Evolutionary conservation across 1,140 invertebrate species (phyloP), one percentile per base, ranked within the genome.

Genomic region (Aporrectodea caliginosa): DNA sequence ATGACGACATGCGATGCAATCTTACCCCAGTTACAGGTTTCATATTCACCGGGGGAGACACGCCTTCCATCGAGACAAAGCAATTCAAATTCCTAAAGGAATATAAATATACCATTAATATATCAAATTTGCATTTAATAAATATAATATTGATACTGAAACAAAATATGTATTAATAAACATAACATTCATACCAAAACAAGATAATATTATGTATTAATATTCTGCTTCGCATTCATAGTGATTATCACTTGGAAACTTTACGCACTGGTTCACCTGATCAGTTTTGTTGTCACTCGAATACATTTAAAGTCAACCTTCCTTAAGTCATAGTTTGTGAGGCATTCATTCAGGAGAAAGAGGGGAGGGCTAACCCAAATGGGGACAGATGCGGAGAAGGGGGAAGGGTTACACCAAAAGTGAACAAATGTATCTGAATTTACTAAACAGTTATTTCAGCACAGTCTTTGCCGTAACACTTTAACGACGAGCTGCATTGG

Each of bases 1-100:
- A 96, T 93, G 34, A 98, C 88, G 2, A 95, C 94, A 87, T 97
- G 92, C 0, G 94, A 92, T 0, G 95, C 95, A 2, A 96, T 92
- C 75, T 87, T 86, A 2, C 95, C 90, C 88, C 88, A 90, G 82
- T 90, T 89, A 83, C 90, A 90, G 2, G 73, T 81, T 35, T 83
- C 81, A 2, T 87, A 78, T 0, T 83, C 35, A 29, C 34, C 58
- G 16, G 58, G 78, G 16, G 2, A 70, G 1, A 71, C 68, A 29
- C 58, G 58, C 14, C 27, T 68, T 0, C 95, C 95, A 89, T 97
- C 94, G 1, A 90, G 91, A 89, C 97, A 98, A 0, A 99, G 88
- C 29, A 99, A 86, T 84, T 96, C 92, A 87, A 96, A 98, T 30
- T 92, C 89, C 87, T 88, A 83, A 84, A 82, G 33, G 73, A 76